Evolutionary conservation across 2,797 vertebrate genomes (phyloP).

Genomic region (Apogon talboti): DNA sequence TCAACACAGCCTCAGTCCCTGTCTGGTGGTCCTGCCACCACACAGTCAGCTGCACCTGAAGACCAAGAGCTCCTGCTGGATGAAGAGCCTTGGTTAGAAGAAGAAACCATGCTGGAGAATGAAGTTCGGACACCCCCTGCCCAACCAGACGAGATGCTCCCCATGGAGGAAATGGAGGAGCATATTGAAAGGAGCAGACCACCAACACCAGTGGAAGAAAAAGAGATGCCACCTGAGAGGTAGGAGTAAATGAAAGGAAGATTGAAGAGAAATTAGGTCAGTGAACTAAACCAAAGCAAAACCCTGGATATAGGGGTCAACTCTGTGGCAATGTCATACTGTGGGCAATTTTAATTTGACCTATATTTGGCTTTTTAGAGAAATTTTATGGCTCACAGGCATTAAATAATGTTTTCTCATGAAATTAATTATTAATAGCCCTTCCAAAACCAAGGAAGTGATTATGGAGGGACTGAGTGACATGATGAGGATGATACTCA

Average conservation of each 20-base stretch:
- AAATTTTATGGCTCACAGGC: too few relatives aligned
- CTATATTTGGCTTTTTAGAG: too few relatives aligned
- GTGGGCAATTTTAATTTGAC: too few relatives aligned
- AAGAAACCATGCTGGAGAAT: conserved; percentile 62
- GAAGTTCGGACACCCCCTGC: conserved; percentile 55
- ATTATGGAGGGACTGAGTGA: too few relatives aligned
- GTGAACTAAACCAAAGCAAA: conserved; percentile 18
- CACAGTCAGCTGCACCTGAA: conserved; percentile 42
- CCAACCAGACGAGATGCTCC: conserved; percentile 63
- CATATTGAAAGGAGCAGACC: conserved; percentile 64
- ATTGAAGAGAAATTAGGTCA: conserved; percentile 35
- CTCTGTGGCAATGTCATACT: too few relatives aligned
- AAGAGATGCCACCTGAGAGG: conserved; percentile 76
- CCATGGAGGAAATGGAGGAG: conserved; percentile 64
- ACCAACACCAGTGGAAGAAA: conserved; percentile 66
- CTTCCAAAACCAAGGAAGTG: too few relatives aligned
- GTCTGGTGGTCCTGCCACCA: conserved; percentile 36
- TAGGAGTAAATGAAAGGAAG: conserved; percentile 47
- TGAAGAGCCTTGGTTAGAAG: conserved; percentile 70
- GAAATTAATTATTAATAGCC: too few relatives aligned
- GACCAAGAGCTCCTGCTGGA: conserved; percentile 60
- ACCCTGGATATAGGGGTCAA: background rate
- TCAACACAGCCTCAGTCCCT: conserved; percentile 52
- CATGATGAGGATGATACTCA: too few relatives aligned
- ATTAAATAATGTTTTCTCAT: too few relatives aligned